Evolutionary conservation across 2,888 invertebrate genomes (phyloP).

Genomic region (Gymnocheta viridis): DNA sequence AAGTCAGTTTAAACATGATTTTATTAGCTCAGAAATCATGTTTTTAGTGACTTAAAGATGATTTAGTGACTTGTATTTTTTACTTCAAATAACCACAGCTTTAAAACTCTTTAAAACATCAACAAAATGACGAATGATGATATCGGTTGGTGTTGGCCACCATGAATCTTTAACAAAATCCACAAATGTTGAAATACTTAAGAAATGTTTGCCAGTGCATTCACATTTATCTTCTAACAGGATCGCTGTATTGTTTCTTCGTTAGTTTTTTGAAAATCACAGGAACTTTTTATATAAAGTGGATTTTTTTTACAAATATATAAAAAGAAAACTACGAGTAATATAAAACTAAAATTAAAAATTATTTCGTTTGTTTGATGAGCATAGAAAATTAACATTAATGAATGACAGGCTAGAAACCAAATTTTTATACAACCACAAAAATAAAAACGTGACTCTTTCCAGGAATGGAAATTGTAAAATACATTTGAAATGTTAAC

Average conservation of each 20-base stretch:
- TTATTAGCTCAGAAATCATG: conserved; percentile 64
- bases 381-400: conserved; percentile 75
- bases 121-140: conserved; percentile 53
- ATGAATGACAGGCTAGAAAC: conserved; percentile 73
- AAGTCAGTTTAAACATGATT: conserved; percentile 47
- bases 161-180: conserved; percentile 35
- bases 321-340: neutral
- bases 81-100: conserved; percentile 51
- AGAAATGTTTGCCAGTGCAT: neutral
- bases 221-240: neutral
- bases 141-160: conserved; percentile 50
- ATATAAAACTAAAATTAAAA: conserved; percentile 2
- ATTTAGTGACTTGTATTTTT: conserved; percentile 61
- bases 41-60: conserved; percentile 64
- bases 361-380: conserved; percentile 70
- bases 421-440: conserved; percentile 60
- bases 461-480: neutral
- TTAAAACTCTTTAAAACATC: conserved; percentile 49
- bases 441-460: neutral
- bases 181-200: neutral
- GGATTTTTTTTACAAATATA: neutral
- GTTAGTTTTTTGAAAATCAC: too few species aligned
- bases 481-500: neutral
- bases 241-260: neutral
- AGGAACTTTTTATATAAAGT: neutral